Base-by-base conservation (phyloP, 2,888 invertebrate species). In the Nemapogon koenigi region DNA sequence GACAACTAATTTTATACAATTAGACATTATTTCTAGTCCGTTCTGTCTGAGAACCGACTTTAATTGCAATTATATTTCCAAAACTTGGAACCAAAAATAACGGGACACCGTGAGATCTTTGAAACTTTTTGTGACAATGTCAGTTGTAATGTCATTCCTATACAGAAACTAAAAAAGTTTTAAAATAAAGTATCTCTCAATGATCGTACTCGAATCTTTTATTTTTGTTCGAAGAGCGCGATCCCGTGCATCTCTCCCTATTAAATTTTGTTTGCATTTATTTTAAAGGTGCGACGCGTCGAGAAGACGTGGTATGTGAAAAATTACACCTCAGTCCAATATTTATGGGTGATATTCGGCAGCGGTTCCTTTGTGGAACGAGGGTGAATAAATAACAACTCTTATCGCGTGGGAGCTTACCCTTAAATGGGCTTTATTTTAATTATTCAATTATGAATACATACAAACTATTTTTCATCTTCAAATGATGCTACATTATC, bases 191-290 rank as follows among this genome's bases (percentile, higher is more conserved):
- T 41, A 42, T 68, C 62, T 63, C 60, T 54, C 60, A 57, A 59
- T 60, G 70, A 72, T 67, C 67, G 69, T 59, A 60, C 32, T n/a
- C 13, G 13, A 10, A 3, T 73, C 66, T 60, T 78, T 78, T 78
- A 75, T 76, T 76, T 78, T 73, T 73, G 71, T 70, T 62, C 67
- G 69, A 69, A 69, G 69, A 54, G 54, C 62, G 73, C 73, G 66
- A 67, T 71, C 71, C 75, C 60, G 76, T 67, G 76, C 76, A 75
- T 73, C 78, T 76, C 75, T 76, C 76, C 76, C 78, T 78, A 78
- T 78, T 78, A 78, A 75, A 76, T 76, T 78, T 78, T 76, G 76
- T 78, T 76, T 78, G 78, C 78, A 76, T 78, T 78, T 76, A 76
- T 78, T 78, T 78, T 76, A 72, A 78, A 78, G 78, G 76, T 76